Percentiles rank a stretch among this genome's conserved stretches.
Evolutionary conservation across 2,113 vertebrate species (phyloP).

Genomic region (Mustela nigripes): DNA sequence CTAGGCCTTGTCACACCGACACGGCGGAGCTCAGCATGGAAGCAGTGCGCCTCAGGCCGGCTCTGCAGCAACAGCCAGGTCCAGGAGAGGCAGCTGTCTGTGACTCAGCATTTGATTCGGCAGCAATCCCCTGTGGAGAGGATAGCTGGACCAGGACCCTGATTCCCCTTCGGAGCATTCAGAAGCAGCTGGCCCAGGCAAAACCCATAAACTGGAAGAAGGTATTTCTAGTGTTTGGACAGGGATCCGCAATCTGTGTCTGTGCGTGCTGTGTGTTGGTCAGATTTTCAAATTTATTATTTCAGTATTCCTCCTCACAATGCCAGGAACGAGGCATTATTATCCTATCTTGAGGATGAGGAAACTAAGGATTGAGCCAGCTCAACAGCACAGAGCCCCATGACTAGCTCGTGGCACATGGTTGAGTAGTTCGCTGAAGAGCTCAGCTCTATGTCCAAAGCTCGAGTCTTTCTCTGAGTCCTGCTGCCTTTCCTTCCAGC

Average conservation of each 20-base stretch:
- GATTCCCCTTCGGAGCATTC: not conserved
- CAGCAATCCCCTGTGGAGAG: not conserved
- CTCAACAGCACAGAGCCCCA: not conserved
- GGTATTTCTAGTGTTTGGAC: slow-evolving; percentile 7
- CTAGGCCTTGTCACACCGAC: not conserved
- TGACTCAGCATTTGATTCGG: not conserved
- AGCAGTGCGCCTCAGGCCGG: rapidly evolving
- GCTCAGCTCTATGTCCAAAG: not conserved
- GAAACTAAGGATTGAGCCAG: not conserved
- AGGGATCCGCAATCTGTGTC: not conserved
- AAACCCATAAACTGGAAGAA: not conserved
- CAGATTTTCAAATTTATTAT: not conserved
- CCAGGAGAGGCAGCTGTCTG: not conserved
- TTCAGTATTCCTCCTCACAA: not conserved
- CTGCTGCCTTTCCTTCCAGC: rapidly evolving
- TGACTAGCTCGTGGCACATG: not conserved
- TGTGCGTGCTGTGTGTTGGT: not conserved
- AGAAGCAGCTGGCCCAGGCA: not conserved
- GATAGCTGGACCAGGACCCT: not conserved
- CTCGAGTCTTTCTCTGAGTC: not conserved
- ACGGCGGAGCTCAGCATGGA: not conserved
- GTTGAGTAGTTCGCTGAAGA: not conserved
- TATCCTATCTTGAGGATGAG: not conserved
- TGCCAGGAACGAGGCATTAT: not conserved
- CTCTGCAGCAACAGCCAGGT: too few species aligned